Percentiles rank a stretch among this genome's conserved stretches.
Conservation (phyloP, 2,113 vertebrate species). For the Crotalus horridus region DNA sequence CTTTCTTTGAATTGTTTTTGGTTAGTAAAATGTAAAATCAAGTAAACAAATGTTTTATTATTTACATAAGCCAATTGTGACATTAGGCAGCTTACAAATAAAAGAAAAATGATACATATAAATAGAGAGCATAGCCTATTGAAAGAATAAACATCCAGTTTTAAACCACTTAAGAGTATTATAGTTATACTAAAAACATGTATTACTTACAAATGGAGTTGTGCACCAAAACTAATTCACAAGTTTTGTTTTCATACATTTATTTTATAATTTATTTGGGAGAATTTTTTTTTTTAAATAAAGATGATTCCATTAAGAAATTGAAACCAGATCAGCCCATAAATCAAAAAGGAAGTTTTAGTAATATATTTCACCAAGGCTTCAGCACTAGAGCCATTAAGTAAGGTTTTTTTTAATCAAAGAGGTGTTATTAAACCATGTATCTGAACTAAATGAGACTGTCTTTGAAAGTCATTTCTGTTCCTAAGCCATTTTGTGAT, state of each 20-base stretch:
- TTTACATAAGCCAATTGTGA: too few species aligned
- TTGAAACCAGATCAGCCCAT: too few species aligned
- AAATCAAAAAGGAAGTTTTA: too few species aligned
- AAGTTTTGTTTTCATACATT: neutral
- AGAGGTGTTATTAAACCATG: too few species aligned
- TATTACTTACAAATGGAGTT: neutral
- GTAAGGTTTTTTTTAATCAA: neutral
- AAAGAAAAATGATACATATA: neutral
- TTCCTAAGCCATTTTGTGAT: too few species aligned
- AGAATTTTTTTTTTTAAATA: neutral
- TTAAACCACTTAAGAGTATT: neutral
- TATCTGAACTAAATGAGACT: too few species aligned
- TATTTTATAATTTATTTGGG: slow-evolving; percentile 4
- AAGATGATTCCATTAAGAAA: neutral
- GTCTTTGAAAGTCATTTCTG: too few species aligned
- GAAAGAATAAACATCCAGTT: too few species aligned
- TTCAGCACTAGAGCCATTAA: too few species aligned
- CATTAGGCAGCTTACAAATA: neutral
- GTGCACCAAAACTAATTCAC: neutral
- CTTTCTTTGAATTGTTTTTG: neutral
- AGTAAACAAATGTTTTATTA: neutral
- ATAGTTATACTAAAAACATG: neutral
- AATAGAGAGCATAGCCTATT: too few species aligned
- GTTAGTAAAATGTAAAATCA: neutral
- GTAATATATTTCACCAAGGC: too few species aligned